These are phyloP conservation scores for Serinus canaria DNA, from an alignment of 2,113 vertebrate genomes.

Conservation along the genomic window DNA sequence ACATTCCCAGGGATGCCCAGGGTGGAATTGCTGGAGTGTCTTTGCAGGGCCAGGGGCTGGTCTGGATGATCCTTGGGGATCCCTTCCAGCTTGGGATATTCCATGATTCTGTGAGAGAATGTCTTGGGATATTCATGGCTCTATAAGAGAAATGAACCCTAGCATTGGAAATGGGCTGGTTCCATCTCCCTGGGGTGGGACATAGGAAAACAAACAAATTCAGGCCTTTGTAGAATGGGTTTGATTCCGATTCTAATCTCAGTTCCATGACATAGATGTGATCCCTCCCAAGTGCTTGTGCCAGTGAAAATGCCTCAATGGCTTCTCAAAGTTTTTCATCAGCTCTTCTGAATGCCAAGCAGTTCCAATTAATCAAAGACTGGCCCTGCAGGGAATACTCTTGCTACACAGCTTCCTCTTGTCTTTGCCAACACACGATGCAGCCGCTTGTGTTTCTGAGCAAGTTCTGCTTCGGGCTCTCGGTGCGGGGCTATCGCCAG, in stretches of 20 bases:
- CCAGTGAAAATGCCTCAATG: background rate
- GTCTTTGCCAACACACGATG: background rate
- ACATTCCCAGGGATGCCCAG: accelerated
- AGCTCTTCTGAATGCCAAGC: background rate
- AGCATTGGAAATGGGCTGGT: background rate
- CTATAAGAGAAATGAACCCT: background rate
- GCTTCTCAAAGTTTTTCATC: background rate
- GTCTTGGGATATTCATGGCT: background rate
- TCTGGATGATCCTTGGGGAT: background rate
- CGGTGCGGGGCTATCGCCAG: background rate
- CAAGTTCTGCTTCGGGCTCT: constrained; percentile 10
- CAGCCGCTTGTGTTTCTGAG: background rate
- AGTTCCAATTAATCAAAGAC: background rate
- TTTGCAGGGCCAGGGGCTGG: background rate
- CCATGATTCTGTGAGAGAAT: background rate
- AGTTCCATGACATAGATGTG: background rate
- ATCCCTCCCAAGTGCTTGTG: background rate
- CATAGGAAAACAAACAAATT: background rate
- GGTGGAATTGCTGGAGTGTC: background rate
- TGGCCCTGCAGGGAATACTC: background rate
- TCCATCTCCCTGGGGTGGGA: background rate
- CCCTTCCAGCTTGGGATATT: background rate
- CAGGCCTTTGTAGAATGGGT: background rate
- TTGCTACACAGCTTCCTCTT: constrained; percentile 37
- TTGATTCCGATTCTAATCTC: background rate